These are phyloP conservation scores for Nudaria mundana DNA, from an alignment of 2,888 invertebrate genomes.

Conservation along the genomic window DNA sequence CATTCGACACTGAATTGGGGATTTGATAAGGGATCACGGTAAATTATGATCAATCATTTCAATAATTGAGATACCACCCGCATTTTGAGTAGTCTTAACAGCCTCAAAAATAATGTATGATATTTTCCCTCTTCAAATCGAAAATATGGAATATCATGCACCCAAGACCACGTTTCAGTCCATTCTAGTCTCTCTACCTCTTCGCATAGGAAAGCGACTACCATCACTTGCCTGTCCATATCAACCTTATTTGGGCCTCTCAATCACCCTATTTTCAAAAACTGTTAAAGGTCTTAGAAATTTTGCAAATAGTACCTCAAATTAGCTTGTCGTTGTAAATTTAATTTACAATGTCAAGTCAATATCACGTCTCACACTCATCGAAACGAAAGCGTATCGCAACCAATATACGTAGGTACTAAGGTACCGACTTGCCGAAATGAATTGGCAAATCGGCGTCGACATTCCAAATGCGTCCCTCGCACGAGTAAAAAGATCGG, in stretches of 20 bases:
- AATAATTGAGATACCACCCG: not conserved
- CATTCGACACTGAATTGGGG: constrained; percentile 15
- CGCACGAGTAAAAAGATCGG: constrained; percentile 60
- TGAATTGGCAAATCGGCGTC: constrained; percentile 74
- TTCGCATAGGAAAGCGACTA: no score
- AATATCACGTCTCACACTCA: constrained; percentile 1
- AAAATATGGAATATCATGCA: no score
- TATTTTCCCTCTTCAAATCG: no score
- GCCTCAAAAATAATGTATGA: not conserved
- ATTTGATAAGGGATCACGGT: constrained; percentile 25
- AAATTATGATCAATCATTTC: constrained; percentile 23
- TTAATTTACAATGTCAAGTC: not conserved
- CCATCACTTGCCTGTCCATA: no score
- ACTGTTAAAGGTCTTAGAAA: no score
- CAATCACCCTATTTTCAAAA: no score
- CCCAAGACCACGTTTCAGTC: no score
- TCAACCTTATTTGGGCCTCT: no score
- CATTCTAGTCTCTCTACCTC: no score
- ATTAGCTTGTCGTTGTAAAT: not conserved
- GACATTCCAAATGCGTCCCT: constrained; percentile 65
- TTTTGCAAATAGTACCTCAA: no score
- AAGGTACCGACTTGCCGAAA: constrained; percentile 58
- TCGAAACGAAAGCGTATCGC: constrained; percentile 36
- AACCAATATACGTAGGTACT: constrained; percentile 35
- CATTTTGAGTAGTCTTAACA: not conserved